Base-by-base conservation (phyloP, 2,113 vertebrate genomes). In the Bambusicola thoracicus region DNA sequence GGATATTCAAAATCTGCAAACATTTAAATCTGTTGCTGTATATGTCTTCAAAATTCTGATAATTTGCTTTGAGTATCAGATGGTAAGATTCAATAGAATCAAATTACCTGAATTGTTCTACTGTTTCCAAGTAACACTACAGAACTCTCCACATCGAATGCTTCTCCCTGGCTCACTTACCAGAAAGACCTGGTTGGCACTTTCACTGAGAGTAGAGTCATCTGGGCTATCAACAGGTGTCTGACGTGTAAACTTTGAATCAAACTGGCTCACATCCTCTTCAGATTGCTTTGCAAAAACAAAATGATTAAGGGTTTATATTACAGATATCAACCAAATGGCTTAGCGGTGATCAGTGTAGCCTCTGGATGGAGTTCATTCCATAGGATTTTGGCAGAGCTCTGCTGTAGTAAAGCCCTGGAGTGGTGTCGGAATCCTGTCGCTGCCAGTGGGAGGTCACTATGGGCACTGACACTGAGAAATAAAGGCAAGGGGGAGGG, bases 241-340 rank as follows among this genome's bases (percentile, higher is more conserved):
- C 98, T 99, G 99, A 97, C 98, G 98, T 97, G 99, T 99, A 98
- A 99, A 99, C 98, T 99, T 99, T 92, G 99, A 99, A 98, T 99
- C 99, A 97, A 99, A 99, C 97, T 99, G 99, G 98, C 99, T 99
- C 95, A 99, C 99, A 92, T 99, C 99, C 96, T 99, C 99, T 96
- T 99, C 99, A 61, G 99, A 99, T 99, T 99, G 99, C 99, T 99
- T 96, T 97, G 95, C 94, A 94, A 96, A 97, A 96, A 97, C 81
- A 97, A 96, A 97, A 96, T 87, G 83, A 78, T 97, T 81, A 97
- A 94, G 65, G 93, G 77, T 95, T 92, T 96, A 85, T 81, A 93
- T 96, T 95, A 96, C 67, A 96, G 43, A 87, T 96, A 97, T 92
- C 79, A 96, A 96, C 85, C 94, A 96, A 95, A 96, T 89, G 72